Percentiles rank a stretch among this genome's conserved stretches.
phyloP scores from a whole-genome alignment of 2,797 vertebrate genomes.

The Lagocephalus sceleratus region DNA sequence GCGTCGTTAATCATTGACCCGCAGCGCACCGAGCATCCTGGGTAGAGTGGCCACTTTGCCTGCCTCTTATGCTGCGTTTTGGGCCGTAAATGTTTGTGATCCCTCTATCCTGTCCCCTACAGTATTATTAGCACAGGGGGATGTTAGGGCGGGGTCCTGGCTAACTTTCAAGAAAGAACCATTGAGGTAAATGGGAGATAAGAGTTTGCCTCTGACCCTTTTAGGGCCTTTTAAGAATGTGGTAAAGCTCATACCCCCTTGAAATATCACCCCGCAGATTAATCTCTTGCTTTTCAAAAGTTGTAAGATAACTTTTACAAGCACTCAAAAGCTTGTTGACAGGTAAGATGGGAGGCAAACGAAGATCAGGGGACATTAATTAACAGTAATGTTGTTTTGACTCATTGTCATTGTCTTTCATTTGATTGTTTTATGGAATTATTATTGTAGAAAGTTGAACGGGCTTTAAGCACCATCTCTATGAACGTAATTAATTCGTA shows the following conservation, averaged over 20 bases:
- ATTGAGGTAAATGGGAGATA: slow-evolving; percentile 66
- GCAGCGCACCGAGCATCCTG: slow-evolving; percentile 54
- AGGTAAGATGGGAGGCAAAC: slow-evolving; percentile 72
- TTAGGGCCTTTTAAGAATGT: slow-evolving; percentile 67
- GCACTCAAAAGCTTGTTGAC: slow-evolving; percentile 70
- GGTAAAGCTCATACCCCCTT: slow-evolving; percentile 66
- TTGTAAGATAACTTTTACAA: slow-evolving; percentile 54
- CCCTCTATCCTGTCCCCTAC: slow-evolving; percentile 59
- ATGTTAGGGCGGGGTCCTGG: slow-evolving; percentile 42
- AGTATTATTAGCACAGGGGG: slow-evolving; percentile 61
- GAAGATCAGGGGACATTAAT: slow-evolving; percentile 68
- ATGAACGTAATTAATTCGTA: no score
- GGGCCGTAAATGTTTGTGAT: slow-evolving; percentile 71
- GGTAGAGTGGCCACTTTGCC: slow-evolving; percentile 67
- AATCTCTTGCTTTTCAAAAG: slow-evolving; percentile 40
- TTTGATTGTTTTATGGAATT: not conserved
- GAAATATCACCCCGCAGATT: slow-evolving; percentile 51
- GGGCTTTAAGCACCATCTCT: no score
- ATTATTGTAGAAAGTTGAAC: no score
- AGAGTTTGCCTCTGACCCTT: slow-evolving; percentile 61
- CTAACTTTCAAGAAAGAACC: slow-evolving; percentile 67
- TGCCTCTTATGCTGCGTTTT: slow-evolving; percentile 65
- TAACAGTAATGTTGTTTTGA: slow-evolving; percentile 51
- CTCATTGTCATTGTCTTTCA: no score
- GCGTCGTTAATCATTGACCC: slow-evolving; percentile 73